Evolutionary conservation across 1,140 invertebrate species (phyloP).

Genomic region (Heliconius melpomene): DNA sequence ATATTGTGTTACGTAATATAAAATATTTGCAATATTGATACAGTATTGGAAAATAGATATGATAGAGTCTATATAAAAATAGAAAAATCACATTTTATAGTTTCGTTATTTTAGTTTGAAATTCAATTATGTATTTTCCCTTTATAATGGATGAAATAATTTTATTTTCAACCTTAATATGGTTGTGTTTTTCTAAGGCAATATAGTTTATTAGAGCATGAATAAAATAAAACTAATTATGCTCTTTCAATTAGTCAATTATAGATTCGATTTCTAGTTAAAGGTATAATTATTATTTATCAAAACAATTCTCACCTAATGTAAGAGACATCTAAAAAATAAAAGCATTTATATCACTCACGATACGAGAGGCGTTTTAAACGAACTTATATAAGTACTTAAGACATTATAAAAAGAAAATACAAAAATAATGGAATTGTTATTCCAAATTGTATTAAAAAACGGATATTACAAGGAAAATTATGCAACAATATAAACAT

Average conservation of each 20-base stretch:
- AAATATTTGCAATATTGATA: slow-evolving; percentile 13
- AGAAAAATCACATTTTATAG: not conserved
- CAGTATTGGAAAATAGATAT: slow-evolving; percentile 12
- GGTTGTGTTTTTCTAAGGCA: too few species aligned
- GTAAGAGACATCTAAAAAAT: too few species aligned
- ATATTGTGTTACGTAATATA: slow-evolving; percentile 43
- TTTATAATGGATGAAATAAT: not conserved
- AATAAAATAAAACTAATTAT: too few species aligned
- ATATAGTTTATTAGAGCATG: too few species aligned
- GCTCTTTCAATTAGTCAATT: too few species aligned
- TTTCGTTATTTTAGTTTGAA: not conserved
- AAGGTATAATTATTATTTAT: too few species aligned
- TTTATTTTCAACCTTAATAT: not conserved
- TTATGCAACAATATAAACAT: not conserved
- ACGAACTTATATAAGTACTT: not conserved
- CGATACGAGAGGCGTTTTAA: too few species aligned
- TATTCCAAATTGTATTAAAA: not conserved
- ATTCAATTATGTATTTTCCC: not conserved
- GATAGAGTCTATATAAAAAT: not conserved
- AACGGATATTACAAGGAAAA: not conserved
- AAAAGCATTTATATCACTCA: too few species aligned
- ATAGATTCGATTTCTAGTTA: too few species aligned
- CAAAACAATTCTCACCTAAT: too few species aligned
- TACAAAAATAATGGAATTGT: not conserved
- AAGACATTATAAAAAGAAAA: not conserved